phyloP scores from a whole-genome alignment of 1,140 invertebrate species.

The Zaprionus inermis region DNA sequence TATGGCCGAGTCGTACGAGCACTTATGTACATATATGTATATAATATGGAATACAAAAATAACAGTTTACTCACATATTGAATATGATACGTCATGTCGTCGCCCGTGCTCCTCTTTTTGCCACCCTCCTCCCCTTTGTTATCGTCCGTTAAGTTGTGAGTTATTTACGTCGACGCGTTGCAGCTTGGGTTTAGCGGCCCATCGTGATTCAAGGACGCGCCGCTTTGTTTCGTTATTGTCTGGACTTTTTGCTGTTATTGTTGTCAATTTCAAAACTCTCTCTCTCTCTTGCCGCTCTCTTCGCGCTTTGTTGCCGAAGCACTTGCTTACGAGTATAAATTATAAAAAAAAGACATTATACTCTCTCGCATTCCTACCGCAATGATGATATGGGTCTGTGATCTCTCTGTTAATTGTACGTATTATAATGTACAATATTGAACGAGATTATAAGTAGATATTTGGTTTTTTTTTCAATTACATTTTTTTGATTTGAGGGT shows the following conservation, averaged over 20 bases:
- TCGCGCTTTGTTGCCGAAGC: constrained; percentile 2
- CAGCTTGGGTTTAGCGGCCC: constrained; percentile 71
- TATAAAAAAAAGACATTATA: constrained; percentile 68
- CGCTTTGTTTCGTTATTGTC: constrained; percentile 78
- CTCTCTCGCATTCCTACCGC: not conserved
- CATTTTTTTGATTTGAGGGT: constrained; percentile 26
- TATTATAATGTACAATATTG: not conserved
- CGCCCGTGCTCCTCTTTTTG: not conserved
- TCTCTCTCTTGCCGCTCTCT: constrained; percentile 7
- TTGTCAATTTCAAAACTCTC: constrained; percentile 22
- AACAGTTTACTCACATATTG: constrained; percentile 7
- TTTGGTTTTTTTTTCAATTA: constrained; percentile 12
- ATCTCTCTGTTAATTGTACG: not conserved
- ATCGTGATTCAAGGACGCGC: constrained; percentile 71
- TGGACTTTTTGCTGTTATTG: constrained; percentile 51
- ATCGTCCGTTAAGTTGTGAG: constrained; percentile 48
- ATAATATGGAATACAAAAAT: constrained; percentile 1
- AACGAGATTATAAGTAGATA: not conserved
- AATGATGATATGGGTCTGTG: not conserved
- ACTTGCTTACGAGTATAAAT: constrained; percentile 20
- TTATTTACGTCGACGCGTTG: constrained; percentile 62
- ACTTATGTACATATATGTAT: not conserved
- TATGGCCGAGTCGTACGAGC: not conserved
- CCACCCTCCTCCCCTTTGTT: constrained; percentile 1
- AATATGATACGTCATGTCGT: constrained; percentile 5